Percentiles rank a stretch among this genome's conserved stretches.
phyloP scores from a whole-genome alignment of 2,888 invertebrate species.

The Coleophora deauratella region DNA sequence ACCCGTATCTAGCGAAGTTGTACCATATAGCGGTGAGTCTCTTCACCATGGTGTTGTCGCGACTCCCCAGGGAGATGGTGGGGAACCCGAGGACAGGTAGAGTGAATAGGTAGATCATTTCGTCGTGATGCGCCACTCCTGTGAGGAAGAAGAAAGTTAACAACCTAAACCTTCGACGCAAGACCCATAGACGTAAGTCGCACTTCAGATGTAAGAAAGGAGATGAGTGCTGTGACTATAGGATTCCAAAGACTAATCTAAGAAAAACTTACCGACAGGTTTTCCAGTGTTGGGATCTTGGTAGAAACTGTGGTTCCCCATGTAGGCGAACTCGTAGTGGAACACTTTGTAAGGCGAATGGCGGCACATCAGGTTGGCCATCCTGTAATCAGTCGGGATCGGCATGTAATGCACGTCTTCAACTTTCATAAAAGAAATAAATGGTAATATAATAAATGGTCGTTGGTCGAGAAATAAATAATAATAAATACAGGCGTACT shows the following conservation, averaged over 20 bases:
- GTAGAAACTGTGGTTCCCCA: conserved; percentile 45
- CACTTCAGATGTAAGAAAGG: too few species aligned
- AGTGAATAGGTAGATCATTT: conserved; percentile 66
- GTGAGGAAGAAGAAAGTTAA: neutral
- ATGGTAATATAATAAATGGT: too few species aligned
- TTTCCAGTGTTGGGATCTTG: conserved; percentile 34
- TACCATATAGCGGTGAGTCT: conserved; percentile 55
- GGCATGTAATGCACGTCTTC: too few species aligned
- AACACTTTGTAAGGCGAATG: conserved; percentile 35
- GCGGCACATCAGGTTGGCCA: conserved; percentile 38
- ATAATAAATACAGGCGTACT: too few species aligned
- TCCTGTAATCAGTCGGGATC: conserved; percentile 21
- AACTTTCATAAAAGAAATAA: too few species aligned
- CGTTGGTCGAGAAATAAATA: too few species aligned
- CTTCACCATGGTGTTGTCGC: conserved; percentile 54
- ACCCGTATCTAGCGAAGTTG: conserved; percentile 65
- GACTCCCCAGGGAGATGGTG: conserved; percentile 42
- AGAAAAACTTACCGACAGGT: conserved; percentile 17
- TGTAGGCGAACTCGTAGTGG: conserved; percentile 44
- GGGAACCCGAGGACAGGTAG: conserved; percentile 45
- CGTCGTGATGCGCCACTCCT: conserved; percentile 63
- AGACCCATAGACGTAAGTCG: too few species aligned
- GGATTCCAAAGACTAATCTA: too few species aligned
- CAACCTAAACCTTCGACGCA: neutral
- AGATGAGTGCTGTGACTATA: too few species aligned